Conservation (phyloP, 2,113 vertebrate species). For the Cavia aperea region DNA sequence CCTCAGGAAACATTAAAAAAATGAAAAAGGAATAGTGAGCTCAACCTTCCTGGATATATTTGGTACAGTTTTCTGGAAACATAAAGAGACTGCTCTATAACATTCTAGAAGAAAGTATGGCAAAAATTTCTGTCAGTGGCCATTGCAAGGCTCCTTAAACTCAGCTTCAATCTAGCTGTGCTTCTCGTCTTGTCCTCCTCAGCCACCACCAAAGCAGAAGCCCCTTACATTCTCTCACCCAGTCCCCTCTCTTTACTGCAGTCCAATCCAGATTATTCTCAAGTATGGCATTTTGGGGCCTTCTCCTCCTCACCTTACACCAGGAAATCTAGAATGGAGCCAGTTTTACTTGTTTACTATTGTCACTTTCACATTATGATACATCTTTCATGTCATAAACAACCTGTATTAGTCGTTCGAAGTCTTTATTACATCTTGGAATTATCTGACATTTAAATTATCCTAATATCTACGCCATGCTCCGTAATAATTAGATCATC, state of each 20-base stretch:
- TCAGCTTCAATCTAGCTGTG: neutral
- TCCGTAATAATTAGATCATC: neutral
- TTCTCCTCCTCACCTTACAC: neutral
- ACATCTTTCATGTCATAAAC: neutral
- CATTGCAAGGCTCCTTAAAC: neutral
- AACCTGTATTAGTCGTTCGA: neutral
- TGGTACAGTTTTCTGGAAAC: conserved; percentile 1
- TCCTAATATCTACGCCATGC: neutral
- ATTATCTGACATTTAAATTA: conserved; percentile 8
- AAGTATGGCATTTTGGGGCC: neutral
- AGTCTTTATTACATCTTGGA: neutral
- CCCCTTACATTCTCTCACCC: neutral
- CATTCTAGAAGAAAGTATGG: conserved; percentile 4
- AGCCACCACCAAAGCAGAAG: neutral
- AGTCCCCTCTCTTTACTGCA: neutral
- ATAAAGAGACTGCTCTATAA: conserved; percentile 2
- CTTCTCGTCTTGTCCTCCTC: neutral
- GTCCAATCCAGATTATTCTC: neutral
- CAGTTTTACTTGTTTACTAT: neutral
- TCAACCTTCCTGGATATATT: neutral
- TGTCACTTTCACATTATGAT: conserved; percentile 9
- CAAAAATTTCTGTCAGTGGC: neutral
- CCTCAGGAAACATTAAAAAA: neutral
- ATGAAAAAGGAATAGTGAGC: neutral
- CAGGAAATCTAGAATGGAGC: neutral